phyloP scores from a whole-genome alignment of 2,797 vertebrate species.

The Acanthis flammea region DNA sequence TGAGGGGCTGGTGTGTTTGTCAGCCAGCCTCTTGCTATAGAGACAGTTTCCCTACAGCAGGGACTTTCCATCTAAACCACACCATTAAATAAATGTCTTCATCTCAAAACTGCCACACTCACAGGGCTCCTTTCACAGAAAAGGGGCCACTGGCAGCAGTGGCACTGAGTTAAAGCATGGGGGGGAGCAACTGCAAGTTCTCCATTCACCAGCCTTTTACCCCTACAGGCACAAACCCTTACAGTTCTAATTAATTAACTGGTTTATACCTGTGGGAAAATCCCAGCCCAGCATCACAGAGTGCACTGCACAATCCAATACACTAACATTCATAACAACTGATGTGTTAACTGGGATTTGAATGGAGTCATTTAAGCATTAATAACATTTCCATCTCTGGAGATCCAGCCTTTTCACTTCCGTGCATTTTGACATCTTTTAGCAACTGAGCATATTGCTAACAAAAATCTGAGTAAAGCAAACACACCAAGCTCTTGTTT shows the following conservation, averaged over 20 bases:
- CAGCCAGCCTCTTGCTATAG: not conserved
- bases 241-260: conserved; percentile 4
- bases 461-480: not conserved
- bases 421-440: not conserved
- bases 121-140: not conserved
- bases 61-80: not conserved
- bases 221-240: not conserved
- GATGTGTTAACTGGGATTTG: conserved; percentile 23
- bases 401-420: conserved; percentile 24
- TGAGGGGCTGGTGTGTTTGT: not conserved
- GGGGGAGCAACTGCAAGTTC: not conserved
- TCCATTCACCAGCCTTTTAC: fast-evolving
- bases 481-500: not conserved
- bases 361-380: conserved; percentile 58
- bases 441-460: not conserved
- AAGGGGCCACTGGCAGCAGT: not conserved
- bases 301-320: not conserved
- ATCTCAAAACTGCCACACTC: not conserved
- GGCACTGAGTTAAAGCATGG: not conserved
- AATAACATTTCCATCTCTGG: conserved; percentile 42
- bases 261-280: conserved; percentile 48
- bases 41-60: not conserved
- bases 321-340: conserved; percentile 23
- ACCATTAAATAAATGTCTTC: not conserved
- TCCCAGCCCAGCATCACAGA: not conserved